Evolutionary conservation across 2,797 vertebrate genomes (phyloP), one percentile per base, ranked within the genome.

Genomic region (Anguilla marmorata): DNA sequence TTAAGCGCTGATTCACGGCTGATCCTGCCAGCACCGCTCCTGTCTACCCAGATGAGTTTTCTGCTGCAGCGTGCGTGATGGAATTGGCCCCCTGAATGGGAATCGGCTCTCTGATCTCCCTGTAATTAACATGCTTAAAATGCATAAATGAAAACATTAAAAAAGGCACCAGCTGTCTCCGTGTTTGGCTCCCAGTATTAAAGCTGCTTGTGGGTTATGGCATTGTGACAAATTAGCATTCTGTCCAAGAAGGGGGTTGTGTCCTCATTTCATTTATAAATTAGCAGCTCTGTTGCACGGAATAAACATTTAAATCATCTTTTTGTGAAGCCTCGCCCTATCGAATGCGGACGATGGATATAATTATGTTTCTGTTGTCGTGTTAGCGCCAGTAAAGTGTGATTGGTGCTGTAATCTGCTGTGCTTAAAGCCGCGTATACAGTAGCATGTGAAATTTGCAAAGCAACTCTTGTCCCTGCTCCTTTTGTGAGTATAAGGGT

Each of bases 11-110:
- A 84, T 56, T 54, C 52, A 56, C 94, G 92, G 92, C 93, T 93
- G 93, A 94, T 93, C 93, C 93, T 91, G 93, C 93, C 94, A 92
- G 92, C 92, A 94, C 94, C 94, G 93, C 56, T 94, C 93, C 93
- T 56, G 72, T 58, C 86, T 76, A 87, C 37, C 12, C 85, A 37
- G 79, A 76, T 6, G 30, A 37, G 72, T 58, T 66, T 84, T 84
- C 11, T 48, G 5, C 1, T 30, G 80, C 33, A 16, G 14, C 7
- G 72, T 33, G 37, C 37, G 41, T 37, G 72, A 41, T 76, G 63
- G n/a, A 66, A 66, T 66, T 66, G 63, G 63, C 21, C 63, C n/a
- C n/a, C 14, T 76, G 9, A n/a, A 45, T 82, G 1, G 19, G 45
- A 14, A 24, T 41, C 5, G 21, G 21, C 79, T 50, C 16, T 82